Base-by-base conservation (phyloP, 1,140 invertebrate genomes). In the Drosophila sturtevanti region DNA sequence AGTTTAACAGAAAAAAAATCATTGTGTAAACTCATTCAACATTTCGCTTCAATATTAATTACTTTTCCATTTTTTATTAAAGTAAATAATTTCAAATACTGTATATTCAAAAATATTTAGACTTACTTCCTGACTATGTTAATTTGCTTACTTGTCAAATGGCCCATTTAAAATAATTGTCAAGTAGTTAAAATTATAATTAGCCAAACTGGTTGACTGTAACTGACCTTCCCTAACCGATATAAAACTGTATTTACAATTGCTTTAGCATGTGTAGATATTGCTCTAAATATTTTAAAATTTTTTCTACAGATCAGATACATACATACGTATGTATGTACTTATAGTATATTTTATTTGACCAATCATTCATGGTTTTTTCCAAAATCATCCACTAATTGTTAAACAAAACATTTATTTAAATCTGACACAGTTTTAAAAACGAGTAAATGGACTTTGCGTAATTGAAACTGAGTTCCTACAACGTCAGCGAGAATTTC, bases 401-500 rank as follows among this genome's bases (percentile, higher is more conserved):
- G 9, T 56, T 56, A 18, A n/a, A 18, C 41, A 10, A 31, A 72
- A 65, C 59, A 72, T 73, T 72, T 65, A 5, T 31, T 41, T 16
- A 60, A 22, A 60, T 48, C 58, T 75, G 72, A 75, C 72, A 75
- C 72, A 75, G 12, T 37, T 51, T 34, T 62, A 21, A 24, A 35
- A 14, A 38, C 37, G n/a, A 35, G 34, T 35, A 12, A 48, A 48
- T 48, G 41, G 37, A 38, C 48, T 60, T 48, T 44, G 9, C 27
- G 11, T 60, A 22, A 22, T 24, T n/a, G 41, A 48, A 48, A 37
- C 22, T 6, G 10, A 51, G 16, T 38, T 58, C 34, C 56, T 58
- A 4, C 72, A 72, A 75, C 72, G 64, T 75, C 72, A 75, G 72
- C 41, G 64, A 68, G 75, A 68, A 41, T 51, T 41, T 14, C 11